A percentile compares a stretch with the other conserved stretches of the same genome.
These are phyloP conservation scores for Podilymbus podiceps DNA, from an alignment of 2,113 vertebrate genomes.

Conservation along the genomic window DNA sequence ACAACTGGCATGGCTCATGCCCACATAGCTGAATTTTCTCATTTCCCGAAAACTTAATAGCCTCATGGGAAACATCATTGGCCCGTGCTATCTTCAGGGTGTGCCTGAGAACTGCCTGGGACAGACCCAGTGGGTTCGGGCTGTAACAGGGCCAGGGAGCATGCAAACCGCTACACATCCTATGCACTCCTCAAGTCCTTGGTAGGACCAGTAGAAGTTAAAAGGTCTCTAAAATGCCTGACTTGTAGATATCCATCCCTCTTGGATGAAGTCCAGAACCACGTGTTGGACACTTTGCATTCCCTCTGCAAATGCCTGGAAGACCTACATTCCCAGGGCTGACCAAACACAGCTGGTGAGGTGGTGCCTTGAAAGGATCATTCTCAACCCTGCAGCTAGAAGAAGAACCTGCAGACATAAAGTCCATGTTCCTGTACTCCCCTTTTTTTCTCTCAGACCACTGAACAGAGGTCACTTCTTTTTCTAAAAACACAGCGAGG, in stretches of 20 bases:
- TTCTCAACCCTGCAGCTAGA: not conserved
- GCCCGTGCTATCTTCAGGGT: not conserved
- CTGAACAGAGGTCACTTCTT: not conserved
- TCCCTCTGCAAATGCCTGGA: not conserved
- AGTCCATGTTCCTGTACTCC: not conserved
- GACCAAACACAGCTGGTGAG: not conserved
- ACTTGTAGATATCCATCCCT: not conserved
- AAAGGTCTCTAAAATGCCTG: not conserved
- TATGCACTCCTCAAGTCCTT: not conserved
- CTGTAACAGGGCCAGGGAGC: accelerated
- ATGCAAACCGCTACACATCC: not conserved
- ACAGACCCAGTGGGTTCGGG: not conserved
- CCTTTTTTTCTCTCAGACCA: not conserved
- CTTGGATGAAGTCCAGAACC: not conserved
- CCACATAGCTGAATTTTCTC: not conserved
- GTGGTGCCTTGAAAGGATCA: not conserved
- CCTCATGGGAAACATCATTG: not conserved
- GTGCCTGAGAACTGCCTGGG: not conserved
- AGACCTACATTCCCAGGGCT: accelerated
- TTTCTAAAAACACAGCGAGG: not conserved
- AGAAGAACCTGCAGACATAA: not conserved
- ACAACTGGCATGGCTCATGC: not conserved
- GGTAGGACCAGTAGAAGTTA: not conserved
- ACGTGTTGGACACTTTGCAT: not conserved
- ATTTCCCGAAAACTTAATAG: not conserved